Evolutionary conservation across 2,888 invertebrate species (phyloP), one percentile per base, ranked within the genome.

Genomic region (Ceramica pisi): DNA sequence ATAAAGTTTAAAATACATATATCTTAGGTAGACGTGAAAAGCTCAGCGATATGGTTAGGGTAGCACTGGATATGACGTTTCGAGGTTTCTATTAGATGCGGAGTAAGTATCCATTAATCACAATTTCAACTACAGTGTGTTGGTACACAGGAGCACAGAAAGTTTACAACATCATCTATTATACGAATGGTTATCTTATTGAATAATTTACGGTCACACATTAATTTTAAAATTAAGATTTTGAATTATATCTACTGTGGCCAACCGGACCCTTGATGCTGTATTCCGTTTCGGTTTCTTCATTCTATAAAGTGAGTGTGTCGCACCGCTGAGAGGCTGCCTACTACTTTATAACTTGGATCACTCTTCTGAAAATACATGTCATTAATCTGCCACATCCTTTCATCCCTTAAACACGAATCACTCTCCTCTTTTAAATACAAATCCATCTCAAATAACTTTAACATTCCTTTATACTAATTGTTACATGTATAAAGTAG

Each of bases 31-130:
- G 72, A 85, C 76, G 69, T 83, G 83, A 82, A 85, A 90, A 91
- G 91, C 91, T 93, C 89, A 87, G 87, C 85, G 91, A 93, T 92
- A 93, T 92, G 93, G 86, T 86, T 76, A 78, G 76, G 80, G 85
- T 87, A 86, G 80, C 84, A 68, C 79, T 84, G 85, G 91, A 92
- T 92, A 92, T 92, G 90, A 84, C 62, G 57, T 65, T 74, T 85
- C 75, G 71, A 81, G 82, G 75, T 82, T 74, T 56, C 35, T 55
- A 64, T 78, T 71, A 50, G 62, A 59, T 85, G 61, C 61, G 64
- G 76, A 81, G 81, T 80, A 80, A 81, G 82, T 81, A 81, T 82
- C 69, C 81, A 79, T 83, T 78, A 76, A 83, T 74, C 74, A 82
- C 85, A 79, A 81, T 71, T 76, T 83, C 73, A 73, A 80, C 85